phyloP scores from a whole-genome alignment of 2,888 invertebrate species.

The Congeria kusceri region DNA sequence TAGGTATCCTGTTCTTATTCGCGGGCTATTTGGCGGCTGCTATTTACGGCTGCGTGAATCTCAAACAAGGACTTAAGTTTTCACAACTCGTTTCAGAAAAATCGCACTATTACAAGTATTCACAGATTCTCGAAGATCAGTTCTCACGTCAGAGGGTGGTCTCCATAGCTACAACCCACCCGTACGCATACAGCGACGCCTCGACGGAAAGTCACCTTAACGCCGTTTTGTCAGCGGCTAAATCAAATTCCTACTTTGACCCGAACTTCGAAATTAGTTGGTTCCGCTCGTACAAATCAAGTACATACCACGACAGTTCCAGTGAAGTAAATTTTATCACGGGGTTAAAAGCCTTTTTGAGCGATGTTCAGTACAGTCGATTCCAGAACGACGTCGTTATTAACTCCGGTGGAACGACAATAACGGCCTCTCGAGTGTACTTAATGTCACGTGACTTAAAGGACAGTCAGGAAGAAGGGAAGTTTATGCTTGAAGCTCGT shows the following conservation, averaged over 20 bases:
- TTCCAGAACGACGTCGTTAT: constrained; percentile 70
- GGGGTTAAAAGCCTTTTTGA: constrained; percentile 30
- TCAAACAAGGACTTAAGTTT: constrained; percentile 22
- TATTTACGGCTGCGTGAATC: constrained; percentile 20
- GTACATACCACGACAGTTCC: constrained; percentile 10
- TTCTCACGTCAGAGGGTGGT: constrained; percentile 9
- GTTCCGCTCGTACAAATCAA: constrained; percentile 25
- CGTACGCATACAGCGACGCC: constrained; percentile 5
- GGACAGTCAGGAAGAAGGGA: constrained; percentile 88
- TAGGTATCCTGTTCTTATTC: constrained; percentile 10
- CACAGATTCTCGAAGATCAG: background rate
- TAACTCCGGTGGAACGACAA: constrained; percentile 18
- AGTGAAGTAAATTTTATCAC: constrained; percentile 35
- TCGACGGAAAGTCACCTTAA: background rate
- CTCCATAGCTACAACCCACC: constrained; percentile 1
- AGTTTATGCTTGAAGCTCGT: constrained; percentile 71
- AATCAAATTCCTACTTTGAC: constrained; percentile 25
- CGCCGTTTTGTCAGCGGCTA: background rate
- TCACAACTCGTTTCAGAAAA: constrained; percentile 6
- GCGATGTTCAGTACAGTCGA: constrained; percentile 16
- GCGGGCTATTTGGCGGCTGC: constrained; percentile 19
- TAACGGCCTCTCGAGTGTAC: constrained; percentile 92
- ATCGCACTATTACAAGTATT: constrained; percentile 17
- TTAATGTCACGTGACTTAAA: constrained; percentile 95
- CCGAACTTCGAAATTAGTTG: constrained; percentile 39